These are phyloP conservation scores for Thripadectes ignobilis DNA, from an alignment of 2,797 vertebrate species.

Conservation along the genomic window DNA sequence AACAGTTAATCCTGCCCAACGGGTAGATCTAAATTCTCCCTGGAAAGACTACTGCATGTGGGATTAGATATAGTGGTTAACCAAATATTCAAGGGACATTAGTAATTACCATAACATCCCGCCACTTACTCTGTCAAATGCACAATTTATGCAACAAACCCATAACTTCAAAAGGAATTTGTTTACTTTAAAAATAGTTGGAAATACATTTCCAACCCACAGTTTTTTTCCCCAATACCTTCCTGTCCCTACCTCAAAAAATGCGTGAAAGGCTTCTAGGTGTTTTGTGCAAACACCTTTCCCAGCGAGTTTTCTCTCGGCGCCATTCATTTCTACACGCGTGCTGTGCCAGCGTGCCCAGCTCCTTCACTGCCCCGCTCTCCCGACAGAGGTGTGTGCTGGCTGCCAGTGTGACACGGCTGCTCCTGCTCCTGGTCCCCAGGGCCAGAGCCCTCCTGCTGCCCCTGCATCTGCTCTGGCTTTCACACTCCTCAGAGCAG, in stretches of 20 bases:
- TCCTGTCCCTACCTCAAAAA: constrained; percentile 60
- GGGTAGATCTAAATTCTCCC: constrained; percentile 72
- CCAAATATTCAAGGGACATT: constrained; percentile 76
- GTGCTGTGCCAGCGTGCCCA: neutral
- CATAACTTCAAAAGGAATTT: constrained; percentile 60
- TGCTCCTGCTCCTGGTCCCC: neutral
- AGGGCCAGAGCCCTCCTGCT: neutral
- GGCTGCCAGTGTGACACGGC: neutral
- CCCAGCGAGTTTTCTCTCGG: neutral
- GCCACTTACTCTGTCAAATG: constrained; percentile 69
- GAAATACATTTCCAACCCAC: constrained; percentile 68
- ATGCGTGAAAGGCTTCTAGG: constrained; percentile 34
- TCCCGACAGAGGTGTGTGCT: neutral
- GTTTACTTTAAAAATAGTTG: constrained; percentile 69
- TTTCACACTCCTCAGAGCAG: neutral
- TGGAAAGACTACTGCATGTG: constrained; percentile 68
- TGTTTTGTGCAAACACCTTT: constrained; percentile 46
- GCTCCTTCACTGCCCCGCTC: neutral
- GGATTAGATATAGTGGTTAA: constrained; percentile 70
- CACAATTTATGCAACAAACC: constrained; percentile 71
- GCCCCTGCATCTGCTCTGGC: neutral
- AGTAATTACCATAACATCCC: constrained; percentile 72
- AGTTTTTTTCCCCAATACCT: constrained; percentile 55
- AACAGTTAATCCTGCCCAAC: constrained; percentile 73
- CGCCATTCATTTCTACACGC: neutral